phyloP scores from a whole-genome alignment of 2,888 invertebrate genomes.

The Barypeithes pellucidus region DNA sequence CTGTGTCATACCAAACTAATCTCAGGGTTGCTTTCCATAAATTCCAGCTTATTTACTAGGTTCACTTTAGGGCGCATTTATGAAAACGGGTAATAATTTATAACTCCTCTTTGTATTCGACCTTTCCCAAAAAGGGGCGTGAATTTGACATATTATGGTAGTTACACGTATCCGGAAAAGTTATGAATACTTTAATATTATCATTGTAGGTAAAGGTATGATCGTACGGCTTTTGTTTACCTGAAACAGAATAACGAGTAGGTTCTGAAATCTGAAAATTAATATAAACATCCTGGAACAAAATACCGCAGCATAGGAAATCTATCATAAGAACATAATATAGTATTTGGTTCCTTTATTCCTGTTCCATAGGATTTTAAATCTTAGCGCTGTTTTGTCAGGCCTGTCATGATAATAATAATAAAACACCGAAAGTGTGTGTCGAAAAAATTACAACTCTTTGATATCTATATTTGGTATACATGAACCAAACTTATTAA shows the following conservation, averaged over 20 bases:
- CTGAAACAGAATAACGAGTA: background rate
- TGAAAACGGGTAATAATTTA: slow-evolving; percentile 10
- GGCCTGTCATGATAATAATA: too few species aligned
- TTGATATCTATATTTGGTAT: too few species aligned
- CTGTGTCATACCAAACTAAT: background rate
- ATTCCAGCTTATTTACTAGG: slow-evolving; percentile 13
- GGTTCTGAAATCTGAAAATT: background rate
- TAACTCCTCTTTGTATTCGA: slow-evolving; percentile 19
- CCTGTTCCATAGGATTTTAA: too few species aligned
- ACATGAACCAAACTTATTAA: slow-evolving; percentile 1
- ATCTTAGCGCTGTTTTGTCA: too few species aligned
- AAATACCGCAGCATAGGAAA: too few species aligned
- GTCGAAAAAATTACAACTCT: too few species aligned
- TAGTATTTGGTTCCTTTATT: too few species aligned
- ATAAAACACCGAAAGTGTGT: too few species aligned
- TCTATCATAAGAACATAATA: too few species aligned
- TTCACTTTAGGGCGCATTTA: slow-evolving; percentile 4
- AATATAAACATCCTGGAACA: too few species aligned
- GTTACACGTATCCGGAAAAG: background rate
- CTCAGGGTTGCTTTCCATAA: slow-evolving; percentile 18
- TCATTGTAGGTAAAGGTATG: background rate
- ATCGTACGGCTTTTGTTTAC: background rate
- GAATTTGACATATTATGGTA: slow-evolving; percentile 24
- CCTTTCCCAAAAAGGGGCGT: slow-evolving; percentile 9
- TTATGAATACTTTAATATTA: background rate